A percentile compares a stretch with the other conserved stretches of the same genome.
Conservation (phyloP, 2,113 vertebrate genomes). For the Anthoscopus minutus region DNA sequence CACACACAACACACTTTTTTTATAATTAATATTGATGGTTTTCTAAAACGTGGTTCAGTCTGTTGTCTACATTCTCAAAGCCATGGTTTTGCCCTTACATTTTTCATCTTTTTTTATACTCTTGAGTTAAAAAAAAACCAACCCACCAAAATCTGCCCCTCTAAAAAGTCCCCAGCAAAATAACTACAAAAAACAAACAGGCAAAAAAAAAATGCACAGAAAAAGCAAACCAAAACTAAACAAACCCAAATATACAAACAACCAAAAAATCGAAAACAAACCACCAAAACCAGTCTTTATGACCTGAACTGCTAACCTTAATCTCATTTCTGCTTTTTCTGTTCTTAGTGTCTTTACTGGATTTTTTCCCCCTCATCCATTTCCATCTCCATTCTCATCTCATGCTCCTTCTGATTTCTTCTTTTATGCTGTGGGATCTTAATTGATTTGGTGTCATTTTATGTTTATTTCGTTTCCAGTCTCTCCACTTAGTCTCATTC, state of each 20-base stretch:
- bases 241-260: neutral
- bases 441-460: neutral
- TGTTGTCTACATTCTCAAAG: neutral
- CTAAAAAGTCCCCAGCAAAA: neutral
- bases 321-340: neutral
- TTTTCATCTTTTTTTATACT: neutral
- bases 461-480: neutral
- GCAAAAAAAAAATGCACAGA: neutral
- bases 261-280: neutral
- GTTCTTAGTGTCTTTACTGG: neutral
- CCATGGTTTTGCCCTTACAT: neutral
- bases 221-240: neutral
- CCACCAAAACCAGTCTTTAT: neutral
- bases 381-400: neutral
- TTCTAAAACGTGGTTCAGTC: neutral
- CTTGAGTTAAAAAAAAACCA: neutral
- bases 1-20: neutral
- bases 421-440: neutral
- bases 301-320: neutral
- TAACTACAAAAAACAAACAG: neutral
- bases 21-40: neutral
- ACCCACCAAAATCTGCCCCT: fast-evolving
- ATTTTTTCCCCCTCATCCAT: neutral
- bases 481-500: neutral
- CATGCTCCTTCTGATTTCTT: neutral